A percentile compares a stretch with the other conserved stretches of the same genome.
These are phyloP conservation scores for Subanguina moxae DNA, from an alignment of 1,140 invertebrate species.

Conservation along the genomic window DNA sequence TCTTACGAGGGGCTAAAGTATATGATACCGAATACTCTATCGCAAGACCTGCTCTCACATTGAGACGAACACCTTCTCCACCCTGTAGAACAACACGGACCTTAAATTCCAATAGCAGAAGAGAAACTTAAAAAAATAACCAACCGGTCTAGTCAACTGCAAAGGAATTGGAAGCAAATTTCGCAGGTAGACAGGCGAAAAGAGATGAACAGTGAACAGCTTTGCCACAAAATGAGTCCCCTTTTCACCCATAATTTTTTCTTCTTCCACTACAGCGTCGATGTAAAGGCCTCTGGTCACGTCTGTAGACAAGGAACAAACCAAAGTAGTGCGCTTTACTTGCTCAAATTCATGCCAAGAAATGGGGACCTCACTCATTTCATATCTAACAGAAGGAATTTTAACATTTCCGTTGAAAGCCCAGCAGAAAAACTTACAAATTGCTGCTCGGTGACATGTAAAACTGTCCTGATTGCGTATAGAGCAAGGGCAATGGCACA, in stretches of 20 bases:
- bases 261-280: slow-evolving; percentile 63
- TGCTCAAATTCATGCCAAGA: slow-evolving; percentile 59
- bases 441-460: slow-evolving; percentile 68
- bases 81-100: background rate
- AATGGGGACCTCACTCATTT: slow-evolving; percentile 27
- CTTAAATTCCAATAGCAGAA: background rate
- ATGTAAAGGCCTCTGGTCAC: slow-evolving; percentile 63
- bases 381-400: background rate
- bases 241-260: background rate
- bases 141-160: slow-evolving; percentile 64
- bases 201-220: slow-evolving; percentile 76
- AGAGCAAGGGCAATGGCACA: slow-evolving; percentile 78
- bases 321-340: slow-evolving; percentile 38
- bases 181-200: slow-evolving; percentile 80
- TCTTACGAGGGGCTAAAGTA: background rate
- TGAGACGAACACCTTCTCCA: background rate
- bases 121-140: slow-evolving; percentile 62
- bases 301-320: slow-evolving; percentile 47
- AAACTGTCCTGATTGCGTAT: slow-evolving; percentile 76
- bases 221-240: background rate
- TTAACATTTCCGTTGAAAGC: background rate
- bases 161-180: slow-evolving; percentile 82
- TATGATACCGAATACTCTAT: slow-evolving; percentile 4
- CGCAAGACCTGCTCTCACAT: background rate
- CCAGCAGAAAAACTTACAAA: slow-evolving; percentile 44